These are phyloP conservation scores for Wasmannia auropunctata DNA, from an alignment of 1,140 invertebrate genomes.

Conservation along the genomic window DNA sequence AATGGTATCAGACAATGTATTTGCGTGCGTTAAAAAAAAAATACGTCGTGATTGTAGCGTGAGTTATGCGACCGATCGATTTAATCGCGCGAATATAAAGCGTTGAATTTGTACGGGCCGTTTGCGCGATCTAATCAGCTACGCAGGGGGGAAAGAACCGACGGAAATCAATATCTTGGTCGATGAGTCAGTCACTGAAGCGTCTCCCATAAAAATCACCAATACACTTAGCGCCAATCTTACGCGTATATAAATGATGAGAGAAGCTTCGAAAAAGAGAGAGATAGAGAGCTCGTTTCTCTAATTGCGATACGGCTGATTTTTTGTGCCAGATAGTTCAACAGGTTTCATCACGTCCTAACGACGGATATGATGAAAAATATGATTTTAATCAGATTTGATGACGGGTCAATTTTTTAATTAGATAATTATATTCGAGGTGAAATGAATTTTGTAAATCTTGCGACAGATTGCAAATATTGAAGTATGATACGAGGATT, in stretches of 20 bases:
- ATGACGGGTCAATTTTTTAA: slow-evolving; percentile 4
- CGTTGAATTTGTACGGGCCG: slow-evolving; percentile 20
- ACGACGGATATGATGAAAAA: neutral
- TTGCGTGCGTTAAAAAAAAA: slow-evolving; percentile 30
- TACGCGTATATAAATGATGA: neutral
- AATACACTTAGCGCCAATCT: slow-evolving; percentile 4
- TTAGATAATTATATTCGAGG: neutral
- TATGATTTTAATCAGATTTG: neutral
- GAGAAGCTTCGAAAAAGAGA: neutral
- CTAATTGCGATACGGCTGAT: neutral
- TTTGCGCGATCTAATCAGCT: slow-evolving; percentile 44
- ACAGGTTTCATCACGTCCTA: slow-evolving; percentile 11
- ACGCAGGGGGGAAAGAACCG: neutral
- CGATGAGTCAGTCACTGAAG: slow-evolving; percentile 38
- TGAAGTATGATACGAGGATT: neutral
- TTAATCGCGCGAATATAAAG: neutral
- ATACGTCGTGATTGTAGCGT: slow-evolving; percentile 26
- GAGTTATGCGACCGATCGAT: slow-evolving; percentile 18
- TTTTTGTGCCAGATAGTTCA: neutral
- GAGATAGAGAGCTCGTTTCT: neutral
- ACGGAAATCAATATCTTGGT: slow-evolving; percentile 49
- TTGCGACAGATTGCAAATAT: neutral
- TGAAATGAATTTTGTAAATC: neutral
- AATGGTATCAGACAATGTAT: neutral
- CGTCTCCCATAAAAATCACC: neutral